Percentiles rank a stretch among this genome's conserved stretches.
Evolutionary conservation across 2,888 invertebrate species (phyloP).

Genomic region (Acleris literana): DNA sequence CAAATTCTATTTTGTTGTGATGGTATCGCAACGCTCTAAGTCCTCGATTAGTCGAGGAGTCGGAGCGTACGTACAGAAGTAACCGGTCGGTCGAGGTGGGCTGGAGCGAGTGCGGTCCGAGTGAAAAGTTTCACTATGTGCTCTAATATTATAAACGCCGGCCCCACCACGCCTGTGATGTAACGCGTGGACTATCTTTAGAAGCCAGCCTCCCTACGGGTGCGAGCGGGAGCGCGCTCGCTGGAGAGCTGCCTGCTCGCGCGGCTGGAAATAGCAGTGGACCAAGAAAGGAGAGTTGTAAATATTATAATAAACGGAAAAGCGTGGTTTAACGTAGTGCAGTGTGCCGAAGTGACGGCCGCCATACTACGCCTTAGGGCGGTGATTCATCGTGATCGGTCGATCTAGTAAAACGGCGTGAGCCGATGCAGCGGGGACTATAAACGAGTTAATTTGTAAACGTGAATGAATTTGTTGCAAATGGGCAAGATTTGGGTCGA

Average conservation of each 20-base stretch:
- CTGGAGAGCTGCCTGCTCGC: conserved; percentile 68
- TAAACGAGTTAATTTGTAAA: conserved; percentile 45
- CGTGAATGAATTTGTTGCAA: conserved; percentile 59
- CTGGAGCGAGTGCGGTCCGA: conserved; percentile 77
- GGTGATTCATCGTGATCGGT: conserved; percentile 47
- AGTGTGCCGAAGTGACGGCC: conserved; percentile 75
- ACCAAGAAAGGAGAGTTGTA: conserved; percentile 85
- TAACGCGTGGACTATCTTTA: conserved; percentile 79
- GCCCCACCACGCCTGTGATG: conserved; percentile 80
- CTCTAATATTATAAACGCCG: conserved; percentile 82
- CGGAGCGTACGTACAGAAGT: conserved; percentile 63
- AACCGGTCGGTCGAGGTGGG: conserved; percentile 67
- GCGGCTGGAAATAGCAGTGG: conserved; percentile 83
- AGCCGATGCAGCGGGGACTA: conserved; percentile 35
- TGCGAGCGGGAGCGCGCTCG: conserved; percentile 64
- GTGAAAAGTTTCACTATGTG: conserved; percentile 81
- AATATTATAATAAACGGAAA: conserved; percentile 83
- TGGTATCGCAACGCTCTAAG: conserved; percentile 34
- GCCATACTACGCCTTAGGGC: conserved; percentile 56
- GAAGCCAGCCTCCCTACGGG: conserved; percentile 57
- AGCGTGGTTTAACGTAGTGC: conserved; percentile 74
- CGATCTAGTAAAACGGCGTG: conserved; percentile 43
- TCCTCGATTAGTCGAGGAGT: conserved; percentile 37
- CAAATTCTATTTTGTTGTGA: conserved; percentile 27
- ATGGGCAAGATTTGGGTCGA: conserved; percentile 38